Evolutionary conservation across 2,888 invertebrate species (phyloP).

Genomic region (Automeris io): DNA sequence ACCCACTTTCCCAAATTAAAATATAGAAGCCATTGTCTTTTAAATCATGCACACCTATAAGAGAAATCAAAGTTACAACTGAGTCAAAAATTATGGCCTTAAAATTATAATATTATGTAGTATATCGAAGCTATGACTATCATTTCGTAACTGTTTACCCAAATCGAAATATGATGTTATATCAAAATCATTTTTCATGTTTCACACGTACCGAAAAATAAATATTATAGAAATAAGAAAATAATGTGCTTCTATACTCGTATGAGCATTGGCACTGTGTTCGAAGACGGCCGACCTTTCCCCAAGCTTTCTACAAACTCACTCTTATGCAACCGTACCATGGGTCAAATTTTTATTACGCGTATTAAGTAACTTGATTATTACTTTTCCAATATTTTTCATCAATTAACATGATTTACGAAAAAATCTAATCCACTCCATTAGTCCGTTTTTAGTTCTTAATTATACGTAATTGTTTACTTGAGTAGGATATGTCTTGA

Average conservation of each 20-base stretch:
- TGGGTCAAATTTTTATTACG: too few species aligned
- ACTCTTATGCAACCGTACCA: slow-evolving; percentile 11
- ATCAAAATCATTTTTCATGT: too few species aligned
- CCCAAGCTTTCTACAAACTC: slow-evolving; percentile 52
- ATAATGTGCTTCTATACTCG: background rate
- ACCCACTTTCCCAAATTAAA: background rate
- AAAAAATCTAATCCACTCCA: too few species aligned
- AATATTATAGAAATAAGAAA: background rate
- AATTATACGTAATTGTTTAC: too few species aligned
- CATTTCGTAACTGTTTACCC: too few species aligned
- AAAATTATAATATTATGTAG: background rate
- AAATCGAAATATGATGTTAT: too few species aligned
- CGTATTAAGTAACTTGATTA: too few species aligned
- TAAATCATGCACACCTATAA: background rate
- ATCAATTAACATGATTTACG: too few species aligned
- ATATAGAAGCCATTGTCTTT: background rate
- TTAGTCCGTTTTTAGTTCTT: too few species aligned
- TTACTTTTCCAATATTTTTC: too few species aligned
- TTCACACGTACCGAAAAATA: too few species aligned
- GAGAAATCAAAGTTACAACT: background rate
- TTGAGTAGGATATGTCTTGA: background rate
- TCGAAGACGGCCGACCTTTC: slow-evolving; percentile 38
- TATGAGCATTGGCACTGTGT: slow-evolving; percentile 34
- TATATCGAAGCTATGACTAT: background rate
- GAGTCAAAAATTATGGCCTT: background rate